A percentile compares a stretch with the other conserved stretches of the same genome.
phyloP scores from a whole-genome alignment of 2,888 invertebrate species.

The Neocrepidodera transversa region DNA sequence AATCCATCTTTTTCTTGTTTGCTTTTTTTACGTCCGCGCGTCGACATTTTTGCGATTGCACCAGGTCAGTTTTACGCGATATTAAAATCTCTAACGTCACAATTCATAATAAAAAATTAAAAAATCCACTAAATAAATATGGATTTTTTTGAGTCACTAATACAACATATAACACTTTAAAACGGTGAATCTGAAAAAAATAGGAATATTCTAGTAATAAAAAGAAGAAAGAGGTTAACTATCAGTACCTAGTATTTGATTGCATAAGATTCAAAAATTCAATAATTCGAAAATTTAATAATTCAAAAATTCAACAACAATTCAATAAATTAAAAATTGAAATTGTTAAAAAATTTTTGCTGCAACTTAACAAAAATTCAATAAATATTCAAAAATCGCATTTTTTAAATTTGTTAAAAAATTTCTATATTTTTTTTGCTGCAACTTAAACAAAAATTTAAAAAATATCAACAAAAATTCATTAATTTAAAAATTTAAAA shows the following conservation, averaged over 20 bases:
- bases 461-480: no score
- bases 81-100: conserved; percentile 30
- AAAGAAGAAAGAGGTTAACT: neutral
- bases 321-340: no score
- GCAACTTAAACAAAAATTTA: no score
- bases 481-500: no score
- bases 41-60: conserved; percentile 63
- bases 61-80: neutral
- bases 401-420: no score
- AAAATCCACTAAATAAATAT: neutral
- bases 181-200: conserved; percentile 13
- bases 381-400: no score
- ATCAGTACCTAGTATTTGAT: neutral
- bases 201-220: neutral
- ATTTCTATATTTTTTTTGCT: no score
- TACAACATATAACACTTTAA: neutral
- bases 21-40: conserved; percentile 67
- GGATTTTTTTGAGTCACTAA: neutral
- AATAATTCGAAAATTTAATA: no score
- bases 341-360: no score
- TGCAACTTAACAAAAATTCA: no score
- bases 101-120: conserved; percentile 30
- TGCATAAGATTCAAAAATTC: no score
- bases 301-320: no score
- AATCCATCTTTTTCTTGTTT: conserved; percentile 72